phyloP scores from a whole-genome alignment of 1,140 invertebrate species.

The Onthophagus taurus region DNA sequence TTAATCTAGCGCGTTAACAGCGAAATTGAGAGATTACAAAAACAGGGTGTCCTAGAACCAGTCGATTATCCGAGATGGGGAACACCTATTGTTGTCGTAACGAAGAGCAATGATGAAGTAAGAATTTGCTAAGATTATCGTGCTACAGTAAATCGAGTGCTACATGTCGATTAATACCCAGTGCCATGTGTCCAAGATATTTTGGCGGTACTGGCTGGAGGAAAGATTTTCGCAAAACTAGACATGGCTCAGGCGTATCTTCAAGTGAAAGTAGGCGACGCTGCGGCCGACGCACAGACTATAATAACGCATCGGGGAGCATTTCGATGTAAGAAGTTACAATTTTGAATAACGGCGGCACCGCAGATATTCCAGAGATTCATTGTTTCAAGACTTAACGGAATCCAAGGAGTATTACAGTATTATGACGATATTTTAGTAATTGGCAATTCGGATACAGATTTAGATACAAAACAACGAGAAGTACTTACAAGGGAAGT shows the following conservation, averaged over 20 bases:
- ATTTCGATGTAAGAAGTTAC: too few species aligned
- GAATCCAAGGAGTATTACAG: too few species aligned
- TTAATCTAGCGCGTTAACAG: neutral
- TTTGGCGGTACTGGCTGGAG: conserved; percentile 3
- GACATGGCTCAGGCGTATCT: conserved; percentile 32
- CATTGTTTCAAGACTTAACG: too few species aligned
- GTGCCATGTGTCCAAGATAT: neutral
- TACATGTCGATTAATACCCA: neutral
- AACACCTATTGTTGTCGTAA: conserved; percentile 6
- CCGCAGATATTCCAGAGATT: too few species aligned
- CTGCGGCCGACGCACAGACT: too few species aligned
- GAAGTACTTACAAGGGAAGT: too few species aligned
- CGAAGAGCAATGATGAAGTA: neutral
- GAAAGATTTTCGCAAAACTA: conserved; percentile 25
- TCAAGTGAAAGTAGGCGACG: conserved; percentile 30
- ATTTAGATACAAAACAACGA: too few species aligned
- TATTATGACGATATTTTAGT: too few species aligned
- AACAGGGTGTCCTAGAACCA: conserved; percentile 6
- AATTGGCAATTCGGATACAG: too few species aligned
- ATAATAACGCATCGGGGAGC: too few species aligned
- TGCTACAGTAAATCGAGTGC: neutral
- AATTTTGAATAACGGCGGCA: too few species aligned
- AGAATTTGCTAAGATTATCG: conserved; percentile 5
- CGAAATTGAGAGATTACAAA: conserved; percentile 1
- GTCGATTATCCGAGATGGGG: conserved; percentile 3